Conservation (phyloP, 2,797 vertebrate species). For the Falco peregrinus region DNA sequence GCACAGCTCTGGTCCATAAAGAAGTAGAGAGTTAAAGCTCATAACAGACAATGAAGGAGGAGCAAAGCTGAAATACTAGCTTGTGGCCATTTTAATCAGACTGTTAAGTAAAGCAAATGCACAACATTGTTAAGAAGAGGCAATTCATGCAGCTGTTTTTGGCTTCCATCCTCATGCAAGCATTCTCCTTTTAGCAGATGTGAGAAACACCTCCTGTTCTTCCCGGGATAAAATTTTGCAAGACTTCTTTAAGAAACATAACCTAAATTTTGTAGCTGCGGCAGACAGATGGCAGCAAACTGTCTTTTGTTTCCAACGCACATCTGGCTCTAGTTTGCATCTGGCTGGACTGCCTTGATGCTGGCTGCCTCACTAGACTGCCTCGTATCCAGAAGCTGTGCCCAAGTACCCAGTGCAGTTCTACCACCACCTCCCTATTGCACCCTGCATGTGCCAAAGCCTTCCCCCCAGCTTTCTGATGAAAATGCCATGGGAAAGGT, state of each 20-base stretch:
- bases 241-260: neutral
- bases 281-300: neutral
- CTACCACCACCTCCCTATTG: neutral
- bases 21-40: neutral
- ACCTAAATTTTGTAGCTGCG: neutral
- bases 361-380: neutral
- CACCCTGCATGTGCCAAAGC: neutral
- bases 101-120: neutral
- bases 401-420: fast-evolving
- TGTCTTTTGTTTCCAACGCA: neutral
- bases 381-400: neutral
- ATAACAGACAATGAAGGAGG: neutral
- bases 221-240: neutral
- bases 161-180: neutral
- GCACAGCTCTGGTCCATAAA: neutral
- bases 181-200: neutral
- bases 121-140: neutral
- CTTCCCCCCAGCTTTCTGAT: neutral
- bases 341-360: neutral
- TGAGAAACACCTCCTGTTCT: neutral
- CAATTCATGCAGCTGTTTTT: neutral
- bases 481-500: neutral
- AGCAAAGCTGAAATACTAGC: neutral
- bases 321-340: neutral
- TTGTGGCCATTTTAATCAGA: neutral